Evolutionary conservation across 2,888 invertebrate species (phyloP).

Genomic region (Polydesmus complanatus): DNA sequence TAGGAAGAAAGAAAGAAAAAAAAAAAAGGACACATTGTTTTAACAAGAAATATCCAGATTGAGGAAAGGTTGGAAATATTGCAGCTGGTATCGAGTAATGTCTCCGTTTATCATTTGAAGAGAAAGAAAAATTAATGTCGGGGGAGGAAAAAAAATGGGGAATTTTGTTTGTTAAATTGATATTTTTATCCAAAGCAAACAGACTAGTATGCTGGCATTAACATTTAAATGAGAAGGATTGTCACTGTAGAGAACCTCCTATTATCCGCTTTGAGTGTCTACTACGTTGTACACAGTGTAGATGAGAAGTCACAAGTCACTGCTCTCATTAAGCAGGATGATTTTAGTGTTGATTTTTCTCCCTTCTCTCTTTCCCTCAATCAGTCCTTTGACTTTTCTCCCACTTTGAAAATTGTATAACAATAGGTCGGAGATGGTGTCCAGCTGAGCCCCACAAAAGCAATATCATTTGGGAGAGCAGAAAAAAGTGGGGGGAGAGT

Average conservation of each 20-base stretch:
- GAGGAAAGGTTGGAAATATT: neutral
- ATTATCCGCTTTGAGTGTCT: too few relatives aligned
- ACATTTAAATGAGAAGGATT: too few relatives aligned
- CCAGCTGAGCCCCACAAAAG: neutral
- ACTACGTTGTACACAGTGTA: neutral
- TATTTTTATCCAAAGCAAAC: neutral
- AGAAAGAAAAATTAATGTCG: too few relatives aligned
- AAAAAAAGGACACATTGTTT: neutral
- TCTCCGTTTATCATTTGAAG: too few relatives aligned
- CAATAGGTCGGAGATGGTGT: neutral
- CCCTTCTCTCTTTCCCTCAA: neutral
- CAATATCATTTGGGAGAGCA: neutral
- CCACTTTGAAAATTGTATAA: neutral
- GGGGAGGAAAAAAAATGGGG: neutral
- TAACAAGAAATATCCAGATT: neutral
- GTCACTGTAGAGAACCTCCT: too few relatives aligned
- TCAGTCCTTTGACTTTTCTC: neutral
- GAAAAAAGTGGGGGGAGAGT: too few relatives aligned
- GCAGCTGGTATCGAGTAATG: neutral
- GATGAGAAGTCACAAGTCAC: neutral
- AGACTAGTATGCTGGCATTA: too few relatives aligned
- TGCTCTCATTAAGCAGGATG: neutral
- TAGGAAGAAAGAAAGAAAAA: too few relatives aligned
- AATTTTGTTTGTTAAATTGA: neutral
- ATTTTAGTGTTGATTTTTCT: neutral